phyloP scores from a whole-genome alignment of 2,888 invertebrate genomes.

The Apamea epomidion region DNA sequence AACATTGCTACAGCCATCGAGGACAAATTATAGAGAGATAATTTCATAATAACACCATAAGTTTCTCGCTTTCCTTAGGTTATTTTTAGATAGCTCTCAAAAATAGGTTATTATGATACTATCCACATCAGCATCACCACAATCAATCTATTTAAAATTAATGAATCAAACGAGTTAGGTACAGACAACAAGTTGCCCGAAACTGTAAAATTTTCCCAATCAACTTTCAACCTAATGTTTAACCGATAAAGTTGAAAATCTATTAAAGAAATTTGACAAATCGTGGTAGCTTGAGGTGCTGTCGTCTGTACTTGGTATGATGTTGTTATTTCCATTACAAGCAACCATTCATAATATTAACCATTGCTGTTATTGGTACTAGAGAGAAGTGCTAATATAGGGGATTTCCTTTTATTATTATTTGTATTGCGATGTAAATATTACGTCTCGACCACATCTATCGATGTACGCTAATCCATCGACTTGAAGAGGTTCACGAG shows the following conservation, averaged over 20 bases:
- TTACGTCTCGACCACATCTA: constrained; percentile 20
- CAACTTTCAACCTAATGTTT: too few relatives aligned
- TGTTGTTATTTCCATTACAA: not conserved
- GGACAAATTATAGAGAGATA: not conserved
- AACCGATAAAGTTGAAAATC: too few relatives aligned
- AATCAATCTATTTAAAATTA: not conserved
- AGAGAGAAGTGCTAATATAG: not conserved
- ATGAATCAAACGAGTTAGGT: not conserved
- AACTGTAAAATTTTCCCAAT: too few relatives aligned
- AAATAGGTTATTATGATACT: not conserved
- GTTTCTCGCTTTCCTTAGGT: not conserved
- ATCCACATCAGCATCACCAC: too few relatives aligned
- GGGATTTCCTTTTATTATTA: constrained; percentile 18
- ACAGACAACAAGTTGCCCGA: too few relatives aligned
- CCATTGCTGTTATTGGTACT: not conserved
- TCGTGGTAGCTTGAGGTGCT: too few relatives aligned
- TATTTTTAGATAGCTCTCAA: not conserved
- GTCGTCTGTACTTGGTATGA: not conserved
- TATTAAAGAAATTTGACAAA: too few relatives aligned
- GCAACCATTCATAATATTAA: not conserved
- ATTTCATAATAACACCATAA: not conserved
- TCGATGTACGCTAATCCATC: constrained; percentile 9
- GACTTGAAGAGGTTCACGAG: constrained; percentile 19
- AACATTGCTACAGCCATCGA: not conserved
- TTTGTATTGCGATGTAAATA: constrained; percentile 11